Evolutionary conservation across 2,888 invertebrate species (phyloP), one percentile per base, ranked within the genome.

Genomic region (Leptopilina syphax): DNA sequence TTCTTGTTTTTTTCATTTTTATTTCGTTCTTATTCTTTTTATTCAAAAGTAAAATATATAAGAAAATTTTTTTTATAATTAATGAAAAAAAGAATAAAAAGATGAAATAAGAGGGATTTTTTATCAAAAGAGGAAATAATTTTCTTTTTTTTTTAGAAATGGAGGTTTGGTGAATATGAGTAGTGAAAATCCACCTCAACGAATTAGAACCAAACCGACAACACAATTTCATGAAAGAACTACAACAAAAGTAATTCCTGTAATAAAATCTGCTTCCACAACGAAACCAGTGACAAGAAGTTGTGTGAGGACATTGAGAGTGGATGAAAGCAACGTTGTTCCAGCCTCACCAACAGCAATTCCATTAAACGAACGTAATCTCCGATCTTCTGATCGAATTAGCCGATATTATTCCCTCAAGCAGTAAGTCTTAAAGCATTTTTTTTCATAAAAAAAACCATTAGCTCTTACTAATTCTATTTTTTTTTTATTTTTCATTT

Each of bases 361-460:
- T 60, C 73, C 73, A 54, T 73, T 73, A 27, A 73, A 27, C 57
- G 73, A 73, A 41, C 73, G 73, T 18, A 90, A 88, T 85, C 87
- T 90, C 83, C 86, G 91, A 86, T 88, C 90, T 82, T 90, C 90
- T 65, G 91, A 90, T 85, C 90, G 90, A 81, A 87, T 89, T 85
- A 88, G 85, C 81, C 90, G 90, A 80, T 89, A 89, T 85, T 88
- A 89, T 84, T 88, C 89, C 83, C 85, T 90, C 81, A 90, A 89
- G 85, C 90, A 90, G 92, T 92, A 91, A 91, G 92, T 91, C 80
- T 84, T 79, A 83, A 81, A 34, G 41, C 50, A 67, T 50, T 27
- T 44, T 47, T 6, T 63, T 34, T 34, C 4, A 18, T 1, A 77
- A 47, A 27, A 12, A 8, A 44, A 44, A 44, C 5, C 41, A 44